A percentile compares a stretch with the other conserved stretches of the same genome.
Evolutionary conservation across 2,113 vertebrate genomes (phyloP).

Genomic region (Etheostoma cragini): DNA sequence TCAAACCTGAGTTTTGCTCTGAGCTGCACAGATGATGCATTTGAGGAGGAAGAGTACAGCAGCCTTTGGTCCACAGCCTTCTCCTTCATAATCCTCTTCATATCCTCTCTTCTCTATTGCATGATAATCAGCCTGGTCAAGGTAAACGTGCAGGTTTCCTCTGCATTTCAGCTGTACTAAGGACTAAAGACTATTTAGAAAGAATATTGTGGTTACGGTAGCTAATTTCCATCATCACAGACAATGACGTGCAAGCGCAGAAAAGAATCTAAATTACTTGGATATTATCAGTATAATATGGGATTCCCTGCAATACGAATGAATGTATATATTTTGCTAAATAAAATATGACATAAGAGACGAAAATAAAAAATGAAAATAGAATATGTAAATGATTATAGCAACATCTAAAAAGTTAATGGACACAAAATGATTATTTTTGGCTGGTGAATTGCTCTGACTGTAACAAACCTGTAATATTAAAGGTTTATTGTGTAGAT

Average conservation of each 20-base stretch:
- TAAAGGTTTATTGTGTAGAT: neutral
- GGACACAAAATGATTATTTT: neutral
- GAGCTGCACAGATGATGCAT: neutral
- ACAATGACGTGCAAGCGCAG: neutral
- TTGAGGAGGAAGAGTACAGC: slow-evolving; percentile 46
- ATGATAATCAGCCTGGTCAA: slow-evolving; percentile 49
- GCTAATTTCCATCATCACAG: neutral
- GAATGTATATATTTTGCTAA: neutral
- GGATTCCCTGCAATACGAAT: neutral
- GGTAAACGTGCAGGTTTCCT: slow-evolving; percentile 40
- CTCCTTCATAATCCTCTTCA: slow-evolving; percentile 55
- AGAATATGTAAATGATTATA: neutral
- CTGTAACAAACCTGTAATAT: neutral
- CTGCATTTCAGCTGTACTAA: neutral
- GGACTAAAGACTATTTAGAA: neutral
- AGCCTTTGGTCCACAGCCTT: slow-evolving; percentile 58
- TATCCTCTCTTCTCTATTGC: slow-evolving; percentile 45
- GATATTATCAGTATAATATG: too few relatives aligned
- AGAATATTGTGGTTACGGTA: neutral
- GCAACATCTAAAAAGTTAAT: neutral
- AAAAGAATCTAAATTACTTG: neutral
- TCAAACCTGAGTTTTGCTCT: neutral
- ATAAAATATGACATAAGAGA: neutral
- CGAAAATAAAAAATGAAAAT: neutral
- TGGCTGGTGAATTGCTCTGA: neutral